Evolutionary conservation across 2,888 invertebrate genomes (phyloP), one percentile per base, ranked within the genome.

Genomic region (Ormyrus pomaceus): DNA sequence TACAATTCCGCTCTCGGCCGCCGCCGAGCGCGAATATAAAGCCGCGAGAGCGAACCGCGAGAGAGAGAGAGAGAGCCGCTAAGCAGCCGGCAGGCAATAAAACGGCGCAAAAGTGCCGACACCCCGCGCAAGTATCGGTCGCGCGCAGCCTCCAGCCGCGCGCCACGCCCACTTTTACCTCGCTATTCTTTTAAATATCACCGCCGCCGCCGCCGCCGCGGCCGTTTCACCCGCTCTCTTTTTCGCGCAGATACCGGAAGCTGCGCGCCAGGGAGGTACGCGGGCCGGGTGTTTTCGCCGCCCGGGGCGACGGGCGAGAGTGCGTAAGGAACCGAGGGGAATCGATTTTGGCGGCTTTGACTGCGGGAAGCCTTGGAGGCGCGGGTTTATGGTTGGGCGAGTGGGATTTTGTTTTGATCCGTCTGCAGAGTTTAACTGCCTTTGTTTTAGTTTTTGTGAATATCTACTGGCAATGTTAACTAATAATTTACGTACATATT

Each of bases 91-190:
- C n/a, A n/a, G 19, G 59, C 19, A 59, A 19, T 19, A 19, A 59
- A 19, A 59, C 13, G 59, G 19, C 19, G 19, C 34, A 9, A 59
- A 19, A 59, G 5, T 6, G 0, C 66, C 66, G 53, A 53, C 10
- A 9, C 10, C 11, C 9, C 53, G 11, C 19, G 19, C 19, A 2
- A 19, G 19, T 66, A 66, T 66, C 51, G 34, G 34, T 66, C 6
- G n/a, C 10, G 13, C 53, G 13, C 11, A 10, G 34, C 34, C 19
- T 19, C 19, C 19, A 19, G 19, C 9, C 9, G 6, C 1, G 62
- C 13, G 62, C 72, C 61, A 62, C 61, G 53, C 72, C 72, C 45
- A 72, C 59, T 62, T 72, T 72, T 72, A 72, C 72, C 72, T 48
- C 19, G 51, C 5, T 56, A 66, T 66, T 61, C 72, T 53, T 72